These are phyloP conservation scores for Apotomis turbidana DNA, from an alignment of 2,888 invertebrate species.

Conservation along the genomic window DNA sequence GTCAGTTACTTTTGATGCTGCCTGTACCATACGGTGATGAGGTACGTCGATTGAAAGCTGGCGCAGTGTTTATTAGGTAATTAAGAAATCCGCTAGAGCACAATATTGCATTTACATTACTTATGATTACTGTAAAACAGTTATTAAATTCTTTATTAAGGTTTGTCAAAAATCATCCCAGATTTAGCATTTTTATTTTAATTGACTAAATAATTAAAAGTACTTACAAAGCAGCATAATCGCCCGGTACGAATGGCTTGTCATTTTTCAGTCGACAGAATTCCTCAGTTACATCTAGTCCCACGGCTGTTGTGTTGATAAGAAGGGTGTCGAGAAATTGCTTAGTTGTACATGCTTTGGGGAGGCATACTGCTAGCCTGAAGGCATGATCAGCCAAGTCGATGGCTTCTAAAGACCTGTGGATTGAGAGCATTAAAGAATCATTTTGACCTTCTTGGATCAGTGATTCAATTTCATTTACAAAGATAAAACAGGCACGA, in stretches of 20 bases:
- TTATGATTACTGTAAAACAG: too few relatives aligned
- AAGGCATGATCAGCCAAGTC: constrained; percentile 43
- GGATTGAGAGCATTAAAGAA: neutral
- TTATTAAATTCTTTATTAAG: too few relatives aligned
- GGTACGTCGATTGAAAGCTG: too few relatives aligned
- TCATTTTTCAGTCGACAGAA: constrained; percentile 69
- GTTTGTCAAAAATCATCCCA: too few relatives aligned
- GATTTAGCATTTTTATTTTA: neutral
- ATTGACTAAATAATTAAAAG: neutral
- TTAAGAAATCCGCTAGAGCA: too few relatives aligned
- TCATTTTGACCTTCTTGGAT: too few relatives aligned
- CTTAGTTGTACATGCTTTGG: constrained; percentile 62
- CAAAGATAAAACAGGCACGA: too few relatives aligned
- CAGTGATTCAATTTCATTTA: too few relatives aligned
- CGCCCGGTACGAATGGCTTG: constrained; percentile 67
- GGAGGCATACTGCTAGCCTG: constrained; percentile 63
- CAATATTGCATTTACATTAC: too few relatives aligned
- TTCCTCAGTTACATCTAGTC: constrained; percentile 51
- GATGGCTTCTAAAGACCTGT: constrained; percentile 13
- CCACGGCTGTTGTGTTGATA: constrained; percentile 28
- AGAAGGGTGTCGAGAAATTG: constrained; percentile 48
- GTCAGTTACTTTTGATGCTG: too few relatives aligned
- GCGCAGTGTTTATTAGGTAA: too few relatives aligned
- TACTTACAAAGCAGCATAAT: constrained; percentile 70
- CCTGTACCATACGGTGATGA: too few relatives aligned